Percentiles rank a stretch among this genome's conserved stretches.
These are phyloP conservation scores for Diorhabda sublineata DNA, from an alignment of 1,140 invertebrate species.

Conservation along the genomic window DNA sequence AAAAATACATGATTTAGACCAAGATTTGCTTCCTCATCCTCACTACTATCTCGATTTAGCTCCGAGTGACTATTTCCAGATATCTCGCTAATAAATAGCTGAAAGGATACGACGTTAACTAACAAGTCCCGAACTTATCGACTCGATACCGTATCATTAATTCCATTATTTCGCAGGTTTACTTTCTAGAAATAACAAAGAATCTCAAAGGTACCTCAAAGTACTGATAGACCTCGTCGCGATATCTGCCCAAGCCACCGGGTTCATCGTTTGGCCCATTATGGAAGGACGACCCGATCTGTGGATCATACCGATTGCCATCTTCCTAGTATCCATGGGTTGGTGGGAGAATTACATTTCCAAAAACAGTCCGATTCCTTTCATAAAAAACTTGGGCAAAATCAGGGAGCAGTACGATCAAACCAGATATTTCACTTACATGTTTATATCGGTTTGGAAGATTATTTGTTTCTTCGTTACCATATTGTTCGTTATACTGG, in stretches of 20 bases:
- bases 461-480: conserved; percentile 74
- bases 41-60: too few species aligned
- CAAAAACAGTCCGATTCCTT: conserved; percentile 70
- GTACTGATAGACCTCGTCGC: conserved; percentile 78
- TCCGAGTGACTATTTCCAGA: too few species aligned
- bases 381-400: conserved; percentile 73
- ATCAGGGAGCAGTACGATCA: conserved; percentile 76
- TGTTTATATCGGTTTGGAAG: conserved; percentile 88
- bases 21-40: too few species aligned
- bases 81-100: too few species aligned
- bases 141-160: too few species aligned
- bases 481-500: conserved; percentile 66
- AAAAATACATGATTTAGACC: too few species aligned
- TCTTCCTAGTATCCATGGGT: conserved; percentile 81
- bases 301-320: conserved; percentile 80
- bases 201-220: conserved; percentile 74
- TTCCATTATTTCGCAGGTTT: conserved; percentile 52
- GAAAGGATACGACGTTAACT: too few species aligned
- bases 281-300: conserved; percentile 62
- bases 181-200: conserved; percentile 72
- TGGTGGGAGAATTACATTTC: conserved; percentile 98
- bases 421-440: conserved; percentile 83
- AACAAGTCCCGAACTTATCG: too few species aligned
- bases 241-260: conserved; percentile 79
- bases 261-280: conserved; percentile 85